These are phyloP conservation scores for Azemiops feae DNA, from an alignment of 2,113 vertebrate species.

Conservation along the genomic window DNA sequence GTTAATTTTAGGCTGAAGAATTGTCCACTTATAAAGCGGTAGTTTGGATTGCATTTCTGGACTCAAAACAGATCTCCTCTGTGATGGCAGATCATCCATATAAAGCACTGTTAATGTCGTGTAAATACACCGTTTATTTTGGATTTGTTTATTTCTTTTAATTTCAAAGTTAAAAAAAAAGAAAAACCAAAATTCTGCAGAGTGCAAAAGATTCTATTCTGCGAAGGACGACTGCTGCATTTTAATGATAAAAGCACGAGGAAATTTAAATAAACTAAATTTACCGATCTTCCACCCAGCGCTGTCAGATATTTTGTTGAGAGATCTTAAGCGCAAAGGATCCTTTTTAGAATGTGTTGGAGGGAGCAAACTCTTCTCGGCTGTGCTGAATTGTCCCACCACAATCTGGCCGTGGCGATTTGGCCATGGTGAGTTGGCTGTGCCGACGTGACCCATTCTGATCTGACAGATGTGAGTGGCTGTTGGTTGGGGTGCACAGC, in stretches of 20 bases:
- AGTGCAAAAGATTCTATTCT: constrained; percentile 28
- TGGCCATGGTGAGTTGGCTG: not conserved
- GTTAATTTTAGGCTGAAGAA: constrained; percentile 65
- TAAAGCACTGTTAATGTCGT: constrained; percentile 34
- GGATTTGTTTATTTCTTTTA: constrained; percentile 64
- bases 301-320: constrained; percentile 2
- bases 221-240: constrained; percentile 35
- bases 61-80: constrained; percentile 49
- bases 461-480: not conserved
- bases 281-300: not conserved
- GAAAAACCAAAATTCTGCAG: constrained; percentile 20
- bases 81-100: constrained; percentile 47
- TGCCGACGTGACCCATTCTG: not conserved
- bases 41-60: constrained; percentile 10
- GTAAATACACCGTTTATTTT: constrained; percentile 70
- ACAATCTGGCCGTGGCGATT: not conserved
- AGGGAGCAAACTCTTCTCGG: not conserved
- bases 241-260: constrained; percentile 57
- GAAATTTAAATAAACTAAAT: constrained; percentile 53
- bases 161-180: constrained; percentile 29
- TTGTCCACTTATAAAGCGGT: constrained; percentile 61
- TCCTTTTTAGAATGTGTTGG: not conserved
- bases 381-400: not conserved
- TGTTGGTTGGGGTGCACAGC: not conserved
- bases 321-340: not conserved